Evolutionary conservation across 2,888 invertebrate genomes (phyloP).

Genomic region (Eueremaeus valkanovi): DNA sequence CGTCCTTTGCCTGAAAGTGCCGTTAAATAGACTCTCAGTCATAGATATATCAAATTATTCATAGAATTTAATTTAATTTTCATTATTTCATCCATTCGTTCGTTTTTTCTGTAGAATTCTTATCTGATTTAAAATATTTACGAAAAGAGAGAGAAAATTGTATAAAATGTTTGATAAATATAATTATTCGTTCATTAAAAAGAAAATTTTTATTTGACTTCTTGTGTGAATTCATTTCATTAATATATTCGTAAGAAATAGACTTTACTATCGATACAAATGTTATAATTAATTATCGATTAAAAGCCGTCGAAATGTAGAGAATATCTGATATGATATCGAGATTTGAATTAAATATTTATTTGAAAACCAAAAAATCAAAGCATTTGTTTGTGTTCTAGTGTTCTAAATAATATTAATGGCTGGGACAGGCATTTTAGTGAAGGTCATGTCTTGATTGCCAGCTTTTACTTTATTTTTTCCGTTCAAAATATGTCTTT

Average conservation of each 20-base stretch:
- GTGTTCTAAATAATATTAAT: not conserved
- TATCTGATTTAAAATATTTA: no score
- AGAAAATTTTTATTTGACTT: no score
- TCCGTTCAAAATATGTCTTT: slow-evolving; percentile 5
- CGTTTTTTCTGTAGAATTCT: no score
- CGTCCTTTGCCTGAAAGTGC: slow-evolving; percentile 28
- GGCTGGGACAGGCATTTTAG: not conserved
- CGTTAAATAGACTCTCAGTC: not conserved
- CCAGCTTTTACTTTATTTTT: slow-evolving; percentile 7
- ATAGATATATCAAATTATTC: slow-evolving; percentile 17
- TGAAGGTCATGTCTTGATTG: slow-evolving; percentile 5
- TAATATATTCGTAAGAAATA: no score
- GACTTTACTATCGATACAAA: no score
- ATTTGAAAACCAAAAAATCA: not conserved
- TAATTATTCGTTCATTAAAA: no score
- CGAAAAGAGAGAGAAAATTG: no score
- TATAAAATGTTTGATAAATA: no score
- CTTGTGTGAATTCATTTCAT: no score
- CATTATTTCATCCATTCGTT: no score
- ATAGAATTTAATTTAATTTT: not conserved
- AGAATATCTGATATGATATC: not conserved
- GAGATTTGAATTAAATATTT: slow-evolving; percentile 12
- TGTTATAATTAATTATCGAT: no score
- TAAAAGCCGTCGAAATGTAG: not conserved
- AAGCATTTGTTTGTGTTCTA: slow-evolving; percentile 10